These are phyloP conservation scores for Tenebrosternarchus preto DNA, from an alignment of 2,113 vertebrate genomes.

Conservation along the genomic window DNA sequence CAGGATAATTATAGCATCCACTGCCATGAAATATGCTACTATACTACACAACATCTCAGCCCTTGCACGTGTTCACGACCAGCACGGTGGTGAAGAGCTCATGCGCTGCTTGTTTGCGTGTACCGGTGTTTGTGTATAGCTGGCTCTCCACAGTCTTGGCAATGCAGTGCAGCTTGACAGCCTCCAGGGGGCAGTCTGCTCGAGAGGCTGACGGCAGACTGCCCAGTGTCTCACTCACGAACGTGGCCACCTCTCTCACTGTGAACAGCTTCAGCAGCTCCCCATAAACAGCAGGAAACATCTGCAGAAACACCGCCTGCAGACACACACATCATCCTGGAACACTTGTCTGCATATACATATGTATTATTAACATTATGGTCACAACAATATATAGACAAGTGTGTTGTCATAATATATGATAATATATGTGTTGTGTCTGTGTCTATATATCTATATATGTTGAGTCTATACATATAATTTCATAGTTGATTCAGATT, in stretches of 20 bases:
- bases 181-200: conserved; percentile 89
- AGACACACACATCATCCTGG: not conserved
- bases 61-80: not conserved
- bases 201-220: conserved; percentile 85
- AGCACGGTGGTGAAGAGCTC: not conserved
- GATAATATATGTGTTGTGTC: too few species aligned
- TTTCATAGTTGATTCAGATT: too few species aligned
- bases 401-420: too few species aligned
- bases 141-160: conserved; percentile 93
- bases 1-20: not conserved
- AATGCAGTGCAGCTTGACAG: conserved; percentile 93
- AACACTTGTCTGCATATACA: conserved; percentile 13
- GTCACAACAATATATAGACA: too few species aligned
- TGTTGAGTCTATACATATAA: too few species aligned
- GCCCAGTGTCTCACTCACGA: conserved; percentile 92
- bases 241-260: conserved; percentile 90
- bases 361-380: too few species aligned
- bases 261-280: conserved; percentile 96
- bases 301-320: conserved; percentile 93
- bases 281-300: conserved; percentile 88
- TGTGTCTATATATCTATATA: too few species aligned
- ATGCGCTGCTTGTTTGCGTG: not conserved
- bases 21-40: too few species aligned
- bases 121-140: conserved; percentile 93
- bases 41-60: too few species aligned